Evolutionary conservation across 2,888 invertebrate species (phyloP).

Genomic region (Suillia variegata): DNA sequence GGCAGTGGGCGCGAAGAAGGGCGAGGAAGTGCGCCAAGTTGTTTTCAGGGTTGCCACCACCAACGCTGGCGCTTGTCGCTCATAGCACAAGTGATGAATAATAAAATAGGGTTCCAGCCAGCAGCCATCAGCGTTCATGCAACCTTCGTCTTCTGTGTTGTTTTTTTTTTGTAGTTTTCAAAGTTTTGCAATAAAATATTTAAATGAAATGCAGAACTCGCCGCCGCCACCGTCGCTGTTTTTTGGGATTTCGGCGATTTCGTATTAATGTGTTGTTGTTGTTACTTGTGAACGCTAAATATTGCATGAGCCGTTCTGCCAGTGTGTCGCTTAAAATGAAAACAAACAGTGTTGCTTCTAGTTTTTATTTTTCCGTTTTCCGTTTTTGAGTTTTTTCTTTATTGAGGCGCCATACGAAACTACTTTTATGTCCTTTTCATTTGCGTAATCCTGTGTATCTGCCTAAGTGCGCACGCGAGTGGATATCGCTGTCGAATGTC

Average conservation of each 20-base stretch:
- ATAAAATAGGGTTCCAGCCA: background rate
- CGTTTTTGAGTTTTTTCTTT: too few relatives aligned
- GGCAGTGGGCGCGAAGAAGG: too few relatives aligned
- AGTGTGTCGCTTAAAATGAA: background rate
- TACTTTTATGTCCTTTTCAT: background rate
- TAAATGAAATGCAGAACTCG: slow-evolving; percentile 12
- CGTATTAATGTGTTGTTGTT: background rate
- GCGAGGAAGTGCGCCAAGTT: slow-evolving; percentile 16
- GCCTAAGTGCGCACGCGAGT: background rate
- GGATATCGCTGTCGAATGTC: background rate
- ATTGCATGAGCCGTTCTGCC: background rate
- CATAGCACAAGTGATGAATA: slow-evolving; percentile 10
- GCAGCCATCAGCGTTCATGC: background rate
- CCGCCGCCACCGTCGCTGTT: background rate
- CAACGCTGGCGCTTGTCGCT: too few relatives aligned
- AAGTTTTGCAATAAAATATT: slow-evolving; percentile 17
- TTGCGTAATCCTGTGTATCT: background rate
- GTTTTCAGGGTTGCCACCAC: background rate
- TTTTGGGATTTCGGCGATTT: background rate
- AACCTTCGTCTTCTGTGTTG: too few relatives aligned
- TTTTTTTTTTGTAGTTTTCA: background rate
- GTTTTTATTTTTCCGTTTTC: background rate
- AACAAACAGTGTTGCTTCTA: background rate
- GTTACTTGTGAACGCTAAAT: background rate
- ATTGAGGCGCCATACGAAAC: background rate